These are phyloP conservation scores for Drosophila borealis DNA, from an alignment of 2,888 invertebrate species.

Conservation along the genomic window DNA sequence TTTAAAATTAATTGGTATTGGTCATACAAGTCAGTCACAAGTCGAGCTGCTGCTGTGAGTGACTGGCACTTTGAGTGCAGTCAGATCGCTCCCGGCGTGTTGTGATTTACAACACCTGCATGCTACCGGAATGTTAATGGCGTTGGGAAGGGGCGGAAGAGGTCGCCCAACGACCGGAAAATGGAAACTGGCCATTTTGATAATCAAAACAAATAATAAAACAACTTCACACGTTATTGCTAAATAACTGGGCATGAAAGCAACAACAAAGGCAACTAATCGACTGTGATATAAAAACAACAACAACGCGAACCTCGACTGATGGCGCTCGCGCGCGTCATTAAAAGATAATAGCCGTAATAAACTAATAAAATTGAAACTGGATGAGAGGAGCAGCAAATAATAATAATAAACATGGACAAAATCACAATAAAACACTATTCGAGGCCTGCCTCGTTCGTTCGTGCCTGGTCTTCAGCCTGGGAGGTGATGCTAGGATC, in stretches of 20 bases:
- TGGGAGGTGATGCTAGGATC: slow-evolving; percentile 25
- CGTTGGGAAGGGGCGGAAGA: slow-evolving; percentile 20
- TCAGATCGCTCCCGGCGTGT: slow-evolving; percentile 47
- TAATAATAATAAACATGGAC: slow-evolving; percentile 57
- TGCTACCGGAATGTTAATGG: slow-evolving; percentile 11
- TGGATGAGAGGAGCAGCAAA: slow-evolving; percentile 58
- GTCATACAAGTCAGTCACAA: slow-evolving; percentile 44
- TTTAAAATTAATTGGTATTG: slow-evolving; percentile 82
- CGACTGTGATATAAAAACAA: slow-evolving; percentile 42
- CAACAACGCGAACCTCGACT: slow-evolving; percentile 37
- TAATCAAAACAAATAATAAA: slow-evolving; percentile 83
- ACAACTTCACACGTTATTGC: slow-evolving; percentile 78
- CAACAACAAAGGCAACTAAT: slow-evolving; percentile 43
- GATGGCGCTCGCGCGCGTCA: slow-evolving; percentile 60
- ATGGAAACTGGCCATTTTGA: slow-evolving; percentile 75
- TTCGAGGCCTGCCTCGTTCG: slow-evolving; percentile 36
- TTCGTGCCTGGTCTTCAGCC: slow-evolving; percentile 2
- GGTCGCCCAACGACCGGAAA: slow-evolving; percentile 70
- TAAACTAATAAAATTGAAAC: slow-evolving; percentile 82
- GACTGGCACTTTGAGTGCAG: slow-evolving; percentile 26
- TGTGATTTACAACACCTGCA: slow-evolving; percentile 66
- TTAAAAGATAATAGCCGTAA: slow-evolving; percentile 83
- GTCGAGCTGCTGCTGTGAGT: slow-evolving; percentile 28
- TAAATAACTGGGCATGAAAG: slow-evolving; percentile 49
- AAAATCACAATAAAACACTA: slow-evolving; percentile 66